phyloP scores from a whole-genome alignment of 2,888 invertebrate species.

The Matsumyia berberina region DNA sequence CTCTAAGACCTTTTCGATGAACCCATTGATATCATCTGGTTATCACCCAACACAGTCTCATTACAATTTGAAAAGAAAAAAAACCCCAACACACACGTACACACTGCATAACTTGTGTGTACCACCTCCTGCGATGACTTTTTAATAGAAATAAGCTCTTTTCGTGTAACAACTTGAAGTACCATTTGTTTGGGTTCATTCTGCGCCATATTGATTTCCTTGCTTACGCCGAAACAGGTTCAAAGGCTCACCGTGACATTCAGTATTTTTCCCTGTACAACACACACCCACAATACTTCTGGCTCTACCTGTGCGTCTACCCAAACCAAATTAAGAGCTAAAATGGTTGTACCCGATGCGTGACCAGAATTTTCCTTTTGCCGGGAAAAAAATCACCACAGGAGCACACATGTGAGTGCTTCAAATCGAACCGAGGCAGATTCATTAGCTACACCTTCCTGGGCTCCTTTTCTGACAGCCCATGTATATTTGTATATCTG shows the following conservation, averaged over 20 bases:
- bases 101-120: slow-evolving; percentile 15
- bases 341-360: slow-evolving; percentile 33
- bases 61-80: slow-evolving; percentile 6
- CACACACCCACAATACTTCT: slow-evolving; percentile 7
- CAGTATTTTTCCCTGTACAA: slow-evolving; percentile 1
- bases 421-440: slow-evolving; percentile 4
- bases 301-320: slow-evolving; percentile 1
- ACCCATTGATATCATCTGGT: slow-evolving; percentile 9
- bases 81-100: neutral
- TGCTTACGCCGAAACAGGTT: slow-evolving; percentile 6
- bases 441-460: slow-evolving; percentile 46
- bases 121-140: slow-evolving; percentile 29
- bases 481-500: slow-evolving; percentile 10
- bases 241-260: slow-evolving; percentile 8
- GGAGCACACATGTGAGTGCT: slow-evolving; percentile 18
- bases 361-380: slow-evolving; percentile 44
- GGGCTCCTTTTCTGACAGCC: slow-evolving; percentile 23
- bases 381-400: slow-evolving; percentile 7
- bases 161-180: slow-evolving; percentile 40
- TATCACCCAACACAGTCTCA: neutral
- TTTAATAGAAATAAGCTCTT: slow-evolving; percentile 53
- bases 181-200: slow-evolving; percentile 34
- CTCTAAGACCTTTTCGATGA: slow-evolving; percentile 4
- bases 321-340: slow-evolving; percentile 48
- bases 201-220: slow-evolving; percentile 40